These are phyloP conservation scores for Menidia beryllina DNA, from an alignment of 2,113 vertebrate species.

Conservation along the genomic window DNA sequence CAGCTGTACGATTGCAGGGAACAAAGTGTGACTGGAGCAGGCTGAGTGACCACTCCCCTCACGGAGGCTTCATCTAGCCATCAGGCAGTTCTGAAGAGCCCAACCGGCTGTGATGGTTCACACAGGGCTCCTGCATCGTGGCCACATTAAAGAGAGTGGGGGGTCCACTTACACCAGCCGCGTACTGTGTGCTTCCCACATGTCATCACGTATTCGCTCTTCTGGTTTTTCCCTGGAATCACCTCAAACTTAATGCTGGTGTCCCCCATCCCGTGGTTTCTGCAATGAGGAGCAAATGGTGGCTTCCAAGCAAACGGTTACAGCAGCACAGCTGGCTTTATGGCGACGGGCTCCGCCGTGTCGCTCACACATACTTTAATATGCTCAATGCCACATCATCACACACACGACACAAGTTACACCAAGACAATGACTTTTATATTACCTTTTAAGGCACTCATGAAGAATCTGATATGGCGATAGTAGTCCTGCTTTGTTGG, in stretches of 20 bases:
- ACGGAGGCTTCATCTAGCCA: no score
- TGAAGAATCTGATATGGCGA: constrained; percentile 99
- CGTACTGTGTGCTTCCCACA: constrained; percentile 98
- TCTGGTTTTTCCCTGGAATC: constrained; percentile 99
- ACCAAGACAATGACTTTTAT: not conserved
- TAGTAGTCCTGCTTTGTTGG: constrained; percentile 98
- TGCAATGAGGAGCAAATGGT: constrained; percentile 55
- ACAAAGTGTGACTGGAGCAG: not conserved
- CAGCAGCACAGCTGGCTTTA: no score
- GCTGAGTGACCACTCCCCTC: no score
- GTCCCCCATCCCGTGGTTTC: constrained; percentile 99
- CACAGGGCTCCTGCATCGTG: not conserved
- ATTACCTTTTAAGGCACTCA: constrained; percentile 99
- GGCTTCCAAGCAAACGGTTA: not conserved
- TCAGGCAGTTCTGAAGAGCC: no score
- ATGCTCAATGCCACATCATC: no score
- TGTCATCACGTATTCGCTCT: constrained; percentile 99
- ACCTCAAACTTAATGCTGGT: constrained; percentile 99
- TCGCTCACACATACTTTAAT: not conserved
- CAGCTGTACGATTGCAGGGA: not conserved
- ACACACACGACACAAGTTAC: no score
- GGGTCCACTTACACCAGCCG: constrained; percentile 94
- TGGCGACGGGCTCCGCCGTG: not conserved
- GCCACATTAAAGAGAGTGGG: not conserved
- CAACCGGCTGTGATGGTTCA: not conserved